phyloP scores from a whole-genome alignment of 2,888 invertebrate species.

The Eretmocerus hayati region DNA sequence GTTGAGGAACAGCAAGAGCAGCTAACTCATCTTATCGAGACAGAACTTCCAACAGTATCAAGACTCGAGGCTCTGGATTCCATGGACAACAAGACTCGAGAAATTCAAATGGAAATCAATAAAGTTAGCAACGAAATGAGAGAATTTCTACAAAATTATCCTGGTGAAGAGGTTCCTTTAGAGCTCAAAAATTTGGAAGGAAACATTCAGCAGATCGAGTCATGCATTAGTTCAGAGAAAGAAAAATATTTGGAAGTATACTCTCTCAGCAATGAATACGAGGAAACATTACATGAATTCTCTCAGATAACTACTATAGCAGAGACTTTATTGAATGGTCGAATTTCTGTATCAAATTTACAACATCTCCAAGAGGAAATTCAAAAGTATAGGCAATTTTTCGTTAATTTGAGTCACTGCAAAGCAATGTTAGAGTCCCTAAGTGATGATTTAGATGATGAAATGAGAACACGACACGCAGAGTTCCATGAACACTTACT shows the following conservation, averaged over 20 bases:
- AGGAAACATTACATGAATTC: constrained; percentile 80
- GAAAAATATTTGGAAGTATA: constrained; percentile 70
- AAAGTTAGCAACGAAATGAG: constrained; percentile 59
- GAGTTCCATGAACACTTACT: constrained; percentile 71
- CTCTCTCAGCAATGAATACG: constrained; percentile 77
- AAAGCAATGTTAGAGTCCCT: constrained; percentile 78
- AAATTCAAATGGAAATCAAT: constrained; percentile 55
- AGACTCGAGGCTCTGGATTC: constrained; percentile 66
- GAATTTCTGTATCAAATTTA: constrained; percentile 66
- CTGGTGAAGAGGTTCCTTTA: constrained; percentile 62
- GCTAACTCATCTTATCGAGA: constrained; percentile 53
- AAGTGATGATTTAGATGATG: constrained; percentile 74
- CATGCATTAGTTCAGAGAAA: constrained; percentile 62
- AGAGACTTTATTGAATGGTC: constrained; percentile 70
- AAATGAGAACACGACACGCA: constrained; percentile 67
- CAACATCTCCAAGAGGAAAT: constrained; percentile 83
- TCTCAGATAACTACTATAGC: constrained; percentile 79
- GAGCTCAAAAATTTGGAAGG: constrained; percentile 63
- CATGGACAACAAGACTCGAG: constrained; percentile 61
- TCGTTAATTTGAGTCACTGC: constrained; percentile 81
- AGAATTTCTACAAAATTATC: constrained; percentile 60
- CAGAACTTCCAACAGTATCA: constrained; percentile 60
- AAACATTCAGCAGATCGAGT: constrained; percentile 62
- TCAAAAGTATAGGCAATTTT: constrained; percentile 83
- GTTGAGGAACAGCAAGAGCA: constrained; percentile 41